Evolutionary conservation across 2,888 invertebrate species (phyloP).

Genomic region (Mythimna ferrago): DNA sequence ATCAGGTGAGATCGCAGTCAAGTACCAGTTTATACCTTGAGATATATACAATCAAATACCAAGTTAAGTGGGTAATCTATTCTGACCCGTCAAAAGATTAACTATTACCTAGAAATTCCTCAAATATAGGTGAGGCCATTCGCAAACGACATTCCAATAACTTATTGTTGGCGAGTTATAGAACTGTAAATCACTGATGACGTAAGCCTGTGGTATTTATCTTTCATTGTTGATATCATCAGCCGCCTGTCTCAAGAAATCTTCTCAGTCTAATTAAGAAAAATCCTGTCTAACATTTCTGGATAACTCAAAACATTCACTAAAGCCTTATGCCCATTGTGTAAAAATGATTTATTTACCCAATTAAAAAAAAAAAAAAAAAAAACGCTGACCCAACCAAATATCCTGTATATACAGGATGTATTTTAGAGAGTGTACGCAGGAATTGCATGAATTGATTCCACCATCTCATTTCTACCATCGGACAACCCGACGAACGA

Average conservation of each 20-base stretch:
- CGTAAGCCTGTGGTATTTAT: neutral
- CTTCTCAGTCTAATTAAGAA: neutral
- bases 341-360: too few species aligned
- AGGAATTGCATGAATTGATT: too few species aligned
- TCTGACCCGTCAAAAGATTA: neutral
- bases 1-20: too few species aligned
- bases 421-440: too few species aligned
- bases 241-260: neutral
- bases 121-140: neutral
- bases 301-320: neutral
- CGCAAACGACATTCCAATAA: conserved; percentile 6
- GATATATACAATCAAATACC: neutral
- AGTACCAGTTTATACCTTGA: too few species aligned
- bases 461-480: too few species aligned
- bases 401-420: too few species aligned
- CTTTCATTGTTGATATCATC: neutral
- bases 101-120: conserved; percentile 4
- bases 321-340: neutral
- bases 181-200: neutral
- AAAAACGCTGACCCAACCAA: too few species aligned
- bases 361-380: too few species aligned
- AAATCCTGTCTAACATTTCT: neutral
- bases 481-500: too few species aligned
- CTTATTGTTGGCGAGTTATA: neutral
- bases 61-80: conserved; percentile 1